phyloP scores from a whole-genome alignment of 2,888 invertebrate species.

The Steinernema carpocapsae region DNA sequence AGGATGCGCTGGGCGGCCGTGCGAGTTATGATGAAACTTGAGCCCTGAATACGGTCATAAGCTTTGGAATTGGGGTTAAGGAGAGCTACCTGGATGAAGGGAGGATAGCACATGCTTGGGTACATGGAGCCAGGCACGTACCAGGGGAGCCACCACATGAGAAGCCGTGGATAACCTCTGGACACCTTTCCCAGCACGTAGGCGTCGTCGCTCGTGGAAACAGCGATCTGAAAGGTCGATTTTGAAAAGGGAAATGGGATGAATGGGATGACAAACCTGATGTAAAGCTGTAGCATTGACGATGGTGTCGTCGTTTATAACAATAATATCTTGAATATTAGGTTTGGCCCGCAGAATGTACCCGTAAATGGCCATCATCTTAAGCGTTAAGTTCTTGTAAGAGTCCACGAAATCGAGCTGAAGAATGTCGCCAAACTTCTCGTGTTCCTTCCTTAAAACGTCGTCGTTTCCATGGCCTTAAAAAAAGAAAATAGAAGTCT shows the following conservation, averaged over 20 bases:
- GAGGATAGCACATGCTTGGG: conserved; percentile 66
- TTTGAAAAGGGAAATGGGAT: neutral
- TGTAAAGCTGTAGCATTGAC: conserved; percentile 63
- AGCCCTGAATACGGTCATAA: conserved; percentile 56
- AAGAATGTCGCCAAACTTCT: conserved; percentile 58
- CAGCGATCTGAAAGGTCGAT: neutral
- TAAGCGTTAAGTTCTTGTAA: conserved; percentile 64
- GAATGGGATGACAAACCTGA: conserved; percentile 41
- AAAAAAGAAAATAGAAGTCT: too few relatives aligned
- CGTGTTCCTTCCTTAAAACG: conserved; percentile 44
- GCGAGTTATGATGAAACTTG: conserved; percentile 66
- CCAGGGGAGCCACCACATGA: conserved; percentile 67
- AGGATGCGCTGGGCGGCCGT: conserved; percentile 51
- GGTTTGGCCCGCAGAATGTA: conserved; percentile 55
- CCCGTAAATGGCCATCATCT: conserved; percentile 67
- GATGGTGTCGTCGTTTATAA: conserved; percentile 65
- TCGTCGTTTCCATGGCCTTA: conserved; percentile 36
- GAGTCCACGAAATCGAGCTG: conserved; percentile 67
- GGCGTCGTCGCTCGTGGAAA: neutral
- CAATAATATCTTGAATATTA: conserved; percentile 54
- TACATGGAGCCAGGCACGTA: conserved; percentile 62
- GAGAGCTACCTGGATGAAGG: conserved; percentile 59
- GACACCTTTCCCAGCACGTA: conserved; percentile 65
- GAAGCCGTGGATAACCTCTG: conserved; percentile 65
- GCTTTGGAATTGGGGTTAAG: neutral